These are phyloP conservation scores for Bedellia somnulentella DNA, from an alignment of 2,888 invertebrate species.

Conservation along the genomic window DNA sequence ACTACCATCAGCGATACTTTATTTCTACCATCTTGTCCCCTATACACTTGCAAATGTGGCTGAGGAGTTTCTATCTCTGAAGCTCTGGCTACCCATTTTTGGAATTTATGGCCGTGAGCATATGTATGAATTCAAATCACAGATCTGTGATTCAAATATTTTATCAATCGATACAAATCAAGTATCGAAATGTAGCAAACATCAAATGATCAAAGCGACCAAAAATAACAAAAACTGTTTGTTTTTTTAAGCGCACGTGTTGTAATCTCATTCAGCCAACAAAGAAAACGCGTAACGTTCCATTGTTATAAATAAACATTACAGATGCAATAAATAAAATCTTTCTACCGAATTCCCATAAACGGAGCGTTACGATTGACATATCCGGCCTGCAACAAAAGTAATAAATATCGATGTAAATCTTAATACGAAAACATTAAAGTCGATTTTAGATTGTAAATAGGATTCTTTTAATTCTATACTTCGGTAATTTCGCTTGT, in stretches of 20 bases:
- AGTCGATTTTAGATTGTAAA: background rate
- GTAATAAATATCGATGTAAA: background rate
- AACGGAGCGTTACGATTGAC: constrained; percentile 2
- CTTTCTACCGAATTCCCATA: background rate
- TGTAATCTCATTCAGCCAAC: background rate
- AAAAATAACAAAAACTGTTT: background rate
- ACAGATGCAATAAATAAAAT: constrained; percentile 1
- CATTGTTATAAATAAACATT: background rate
- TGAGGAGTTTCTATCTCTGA: too few species aligned
- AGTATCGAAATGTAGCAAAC: background rate
- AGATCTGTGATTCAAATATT: background rate
- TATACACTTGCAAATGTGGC: too few species aligned
- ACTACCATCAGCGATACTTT: too few species aligned
- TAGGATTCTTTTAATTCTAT: background rate
- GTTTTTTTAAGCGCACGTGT: background rate
- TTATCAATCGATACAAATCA: background rate
- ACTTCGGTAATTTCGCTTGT: background rate
- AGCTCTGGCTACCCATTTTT: too few species aligned
- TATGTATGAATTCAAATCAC: too few species aligned
- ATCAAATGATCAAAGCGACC: background rate
- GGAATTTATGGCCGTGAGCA: too few species aligned
- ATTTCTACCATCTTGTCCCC: too few species aligned
- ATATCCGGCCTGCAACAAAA: constrained; percentile 1
- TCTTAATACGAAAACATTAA: background rate
- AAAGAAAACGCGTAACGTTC: background rate